Evolutionary conservation across 1,140 invertebrate genomes (phyloP), one percentile per base, ranked within the genome.

Genomic region (Brachionus rotundiformis): DNA sequence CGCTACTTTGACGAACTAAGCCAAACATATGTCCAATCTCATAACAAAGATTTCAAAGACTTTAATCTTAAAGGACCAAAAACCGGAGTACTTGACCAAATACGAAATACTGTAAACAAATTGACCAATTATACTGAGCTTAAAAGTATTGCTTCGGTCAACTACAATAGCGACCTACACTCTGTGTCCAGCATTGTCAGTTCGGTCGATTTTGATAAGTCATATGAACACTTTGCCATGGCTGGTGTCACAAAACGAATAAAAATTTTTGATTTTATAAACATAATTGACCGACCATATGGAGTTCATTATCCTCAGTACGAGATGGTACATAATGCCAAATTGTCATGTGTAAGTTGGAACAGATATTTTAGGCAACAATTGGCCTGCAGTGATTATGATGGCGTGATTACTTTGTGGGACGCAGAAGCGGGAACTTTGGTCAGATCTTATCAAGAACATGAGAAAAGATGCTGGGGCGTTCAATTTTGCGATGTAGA

Each of bases 381-480:
- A 85, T 87, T 98, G 33, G 94, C 94, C 0, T 95, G 94, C n/a
- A 93, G 93, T 82, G 95, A 98, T 89, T 98, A 98, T 87, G 95
- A 97, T 88, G 95, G 95, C 25, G 94, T 92, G 0, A 94, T 98
- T 0, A 93, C 93, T 5, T 91, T 98, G 13, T 98, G 95, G 95
- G 95, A 98, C 89, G 93, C 93, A 0, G 91, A 91, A 23, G 93
- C 92, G 0, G 92, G 63, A 13, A 13, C 33, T 4, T 36, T 81
- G 23, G 47, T 75, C 77, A 80, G 44, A 61, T 82, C 91, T 29
- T 92, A 92, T 85, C 91, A 95, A 86, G 95, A 98, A 87, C 95
- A 98, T 88, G 95, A 98, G 87, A 97, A 96, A 87, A 89, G 95
- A 73, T 96, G 94, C 86, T 98, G 95, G 95, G 95, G 93, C 83